Evolutionary conservation across 1,140 invertebrate species (phyloP), one percentile per base, ranked within the genome.

Genomic region (Lordiphosa collinella): DNA sequence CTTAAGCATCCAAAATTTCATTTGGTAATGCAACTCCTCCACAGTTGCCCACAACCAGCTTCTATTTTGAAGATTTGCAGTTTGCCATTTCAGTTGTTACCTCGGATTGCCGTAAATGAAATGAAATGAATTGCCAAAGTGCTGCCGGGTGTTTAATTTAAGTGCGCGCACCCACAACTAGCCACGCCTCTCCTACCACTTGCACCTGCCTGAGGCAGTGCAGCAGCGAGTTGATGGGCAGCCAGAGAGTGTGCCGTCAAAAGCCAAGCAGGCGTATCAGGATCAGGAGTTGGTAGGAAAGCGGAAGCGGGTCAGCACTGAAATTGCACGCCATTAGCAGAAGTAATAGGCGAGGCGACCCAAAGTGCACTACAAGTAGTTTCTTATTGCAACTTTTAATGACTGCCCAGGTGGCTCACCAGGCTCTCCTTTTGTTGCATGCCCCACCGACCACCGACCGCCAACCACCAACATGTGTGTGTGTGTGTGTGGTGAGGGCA

Each of bases 341-440:
- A 72, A 82, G 78, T 84, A 82, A 82, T 82, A 82, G 76, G 71
- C 76, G 71, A 75, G 62, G 59, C 72, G 76, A 82, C 67, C 67
- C 49, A 59, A 55, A 82, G 78, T 76, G 76, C 76, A 82, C 55
- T 67, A 55, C 43, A 48, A 61, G 58, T 63, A 69, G 55, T 78
- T 78, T 78, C 71, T 75, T 75, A 70, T 70, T 52, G 56, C 72
- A 74, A 69, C 67, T 48, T 68, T 68, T 59, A 69, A 67, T 72
- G 63, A 41, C 35, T 62, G 31, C 6, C 5, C 43, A 18, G 31
- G 3, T 38, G 29, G 11, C 7, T 25, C 22, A 25, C 22, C 22
- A 25, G 22, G 22, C 7, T 25, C 22, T 25, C 7, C 22, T 25
- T 25, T 25, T 25, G 22, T 25, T 6, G 22, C 22, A 25, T 25